Conservation (phyloP, 2,797 vertebrate species). For the Ctenopoma multispine region DNA sequence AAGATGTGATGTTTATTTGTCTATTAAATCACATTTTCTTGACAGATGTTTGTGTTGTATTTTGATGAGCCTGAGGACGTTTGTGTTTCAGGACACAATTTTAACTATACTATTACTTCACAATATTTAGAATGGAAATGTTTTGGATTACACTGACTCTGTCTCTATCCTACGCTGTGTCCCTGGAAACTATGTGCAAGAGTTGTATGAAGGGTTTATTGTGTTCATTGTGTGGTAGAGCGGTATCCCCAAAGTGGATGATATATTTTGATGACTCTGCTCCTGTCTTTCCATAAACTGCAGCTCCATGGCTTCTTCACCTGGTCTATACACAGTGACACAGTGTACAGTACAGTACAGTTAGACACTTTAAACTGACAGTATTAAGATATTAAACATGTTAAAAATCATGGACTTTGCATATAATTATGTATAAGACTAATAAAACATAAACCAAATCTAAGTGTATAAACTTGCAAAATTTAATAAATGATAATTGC, state of each 20-base stretch:
- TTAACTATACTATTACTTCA: neutral
- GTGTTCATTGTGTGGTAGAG: constrained; percentile 27
- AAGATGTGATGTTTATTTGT: constrained; percentile 69
- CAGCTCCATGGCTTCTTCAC: neutral
- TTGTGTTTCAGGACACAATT: neutral
- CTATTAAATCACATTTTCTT: constrained; percentile 63
- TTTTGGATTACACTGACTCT: neutral
- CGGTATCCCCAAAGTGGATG: constrained; percentile 29
- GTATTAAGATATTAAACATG: too few relatives aligned
- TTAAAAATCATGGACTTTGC: too few relatives aligned
- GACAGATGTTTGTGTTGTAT: constrained; percentile 46
- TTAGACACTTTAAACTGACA: too few relatives aligned
- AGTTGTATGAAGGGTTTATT: constrained; percentile 9
- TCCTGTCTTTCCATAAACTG: constrained; percentile 59
- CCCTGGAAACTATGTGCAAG: constrained; percentile 24
- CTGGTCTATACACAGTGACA: constrained; percentile 8
- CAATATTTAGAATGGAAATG: neutral
- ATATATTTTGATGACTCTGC: constrained; percentile 13
- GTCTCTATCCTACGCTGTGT: neutral
- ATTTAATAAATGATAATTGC: too few relatives aligned
- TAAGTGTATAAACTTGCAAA: too few relatives aligned
- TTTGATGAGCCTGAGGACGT: neutral
- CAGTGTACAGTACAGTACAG: too few relatives aligned
- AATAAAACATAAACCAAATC: too few relatives aligned
- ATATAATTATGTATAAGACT: too few relatives aligned